These are phyloP conservation scores for Takifugu bimaculatus DNA, from an alignment of 2,113 vertebrate species.

Conservation along the genomic window DNA sequence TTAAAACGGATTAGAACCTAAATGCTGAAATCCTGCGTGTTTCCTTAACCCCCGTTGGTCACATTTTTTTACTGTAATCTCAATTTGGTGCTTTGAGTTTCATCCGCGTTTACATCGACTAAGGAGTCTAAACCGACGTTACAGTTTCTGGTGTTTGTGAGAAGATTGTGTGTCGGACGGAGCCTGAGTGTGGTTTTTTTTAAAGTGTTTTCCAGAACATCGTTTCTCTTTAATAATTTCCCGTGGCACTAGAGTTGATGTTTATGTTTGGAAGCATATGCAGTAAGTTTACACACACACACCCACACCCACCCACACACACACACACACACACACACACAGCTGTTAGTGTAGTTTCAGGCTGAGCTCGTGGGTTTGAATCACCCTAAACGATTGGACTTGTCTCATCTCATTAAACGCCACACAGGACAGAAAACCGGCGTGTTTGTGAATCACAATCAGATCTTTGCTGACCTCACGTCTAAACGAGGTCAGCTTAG, in stretches of 20 bases:
- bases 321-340: slow-evolving; percentile 1
- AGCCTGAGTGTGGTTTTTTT: slow-evolving; percentile 9
- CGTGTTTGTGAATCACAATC: no score
- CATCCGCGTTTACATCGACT: slow-evolving; percentile 57
- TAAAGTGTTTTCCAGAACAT: slow-evolving; percentile 30
- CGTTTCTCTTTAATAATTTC: slow-evolving; percentile 35
- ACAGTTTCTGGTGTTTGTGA: background rate
- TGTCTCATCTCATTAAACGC: background rate
- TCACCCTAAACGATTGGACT: no score
- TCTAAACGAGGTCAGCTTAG: no score
- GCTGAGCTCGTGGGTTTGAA: no score
- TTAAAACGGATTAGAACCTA: slow-evolving; percentile 28
- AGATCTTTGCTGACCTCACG: no score
- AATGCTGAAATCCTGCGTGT: slow-evolving; percentile 33
- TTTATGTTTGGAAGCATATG: slow-evolving; percentile 31
- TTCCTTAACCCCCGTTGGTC: slow-evolving; percentile 19
- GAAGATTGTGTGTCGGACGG: background rate
- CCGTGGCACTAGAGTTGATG: slow-evolving; percentile 33
- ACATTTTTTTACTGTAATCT: slow-evolving; percentile 13
- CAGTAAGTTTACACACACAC: slow-evolving; percentile 44
- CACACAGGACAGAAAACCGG: background rate
- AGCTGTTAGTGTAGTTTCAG: no score
- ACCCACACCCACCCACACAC: background rate
- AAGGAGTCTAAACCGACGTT: slow-evolving; percentile 28
- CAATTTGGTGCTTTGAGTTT: slow-evolving; percentile 51